phyloP scores from a whole-genome alignment of 2,888 invertebrate genomes.

The Drosophila ezoana region DNA sequence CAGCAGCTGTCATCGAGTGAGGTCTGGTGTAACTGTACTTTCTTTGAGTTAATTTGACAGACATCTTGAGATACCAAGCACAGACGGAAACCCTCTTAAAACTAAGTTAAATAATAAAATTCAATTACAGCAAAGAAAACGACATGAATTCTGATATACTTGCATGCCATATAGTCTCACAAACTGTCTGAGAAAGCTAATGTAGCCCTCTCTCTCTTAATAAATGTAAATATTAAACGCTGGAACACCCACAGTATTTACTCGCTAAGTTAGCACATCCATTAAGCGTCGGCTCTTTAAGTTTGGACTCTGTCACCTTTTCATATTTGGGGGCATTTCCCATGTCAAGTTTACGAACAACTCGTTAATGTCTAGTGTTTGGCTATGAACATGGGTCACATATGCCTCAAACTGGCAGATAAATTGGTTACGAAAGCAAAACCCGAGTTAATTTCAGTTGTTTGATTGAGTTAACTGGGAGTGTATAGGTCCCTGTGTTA shows the following conservation, averaged over 20 bases:
- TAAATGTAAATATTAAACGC: neutral
- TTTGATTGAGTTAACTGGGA: conserved; percentile 30
- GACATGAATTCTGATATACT: no score
- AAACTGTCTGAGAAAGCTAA: neutral
- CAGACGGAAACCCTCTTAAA: no score
- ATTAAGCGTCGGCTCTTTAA: conserved; percentile 34
- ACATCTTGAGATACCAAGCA: no score
- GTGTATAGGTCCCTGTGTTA: conserved; percentile 28
- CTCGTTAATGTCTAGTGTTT: conserved; percentile 23
- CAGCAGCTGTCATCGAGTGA: no score
- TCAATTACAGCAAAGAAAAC: no score
- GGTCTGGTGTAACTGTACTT: no score
- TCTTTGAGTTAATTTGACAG: no score
- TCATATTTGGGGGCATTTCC: conserved; percentile 60
- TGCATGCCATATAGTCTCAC: neutral
- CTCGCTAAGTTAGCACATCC: conserved; percentile 37
- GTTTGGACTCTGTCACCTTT: conserved; percentile 25
- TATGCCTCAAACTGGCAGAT: conserved; percentile 11
- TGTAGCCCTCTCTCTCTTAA: neutral
- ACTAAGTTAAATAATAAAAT: no score
- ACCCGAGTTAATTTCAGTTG: conserved; percentile 15
- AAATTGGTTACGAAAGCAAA: conserved; percentile 40
- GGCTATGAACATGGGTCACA: conserved; percentile 22
- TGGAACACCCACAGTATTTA: conserved; percentile 43
- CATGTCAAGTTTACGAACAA: conserved; percentile 57